Evolutionary conservation across 2,888 invertebrate species (phyloP).

Genomic region (Oeneis ivallda): DNA sequence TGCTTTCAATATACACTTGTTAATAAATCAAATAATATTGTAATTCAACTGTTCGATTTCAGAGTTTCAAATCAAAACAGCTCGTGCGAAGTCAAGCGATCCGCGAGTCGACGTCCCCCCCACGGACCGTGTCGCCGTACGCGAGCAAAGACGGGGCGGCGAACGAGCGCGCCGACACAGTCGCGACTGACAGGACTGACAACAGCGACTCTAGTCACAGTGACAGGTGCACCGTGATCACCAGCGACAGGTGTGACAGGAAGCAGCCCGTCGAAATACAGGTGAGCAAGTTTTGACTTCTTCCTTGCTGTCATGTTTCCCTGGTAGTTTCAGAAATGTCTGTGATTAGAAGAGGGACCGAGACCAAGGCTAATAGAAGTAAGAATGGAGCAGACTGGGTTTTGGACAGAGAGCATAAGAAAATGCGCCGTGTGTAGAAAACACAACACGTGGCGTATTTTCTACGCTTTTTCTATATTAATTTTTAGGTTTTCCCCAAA

Average conservation of each 20-base stretch:
- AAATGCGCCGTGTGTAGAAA: too few species aligned
- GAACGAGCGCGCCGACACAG: conserved; percentile 12
- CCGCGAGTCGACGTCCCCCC: conserved; percentile 89
- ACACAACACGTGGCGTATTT: too few species aligned
- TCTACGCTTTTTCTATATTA: too few species aligned
- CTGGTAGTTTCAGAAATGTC: too few species aligned
- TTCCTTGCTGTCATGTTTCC: too few species aligned
- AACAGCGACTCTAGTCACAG: conserved; percentile 65
- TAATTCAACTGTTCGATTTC: conserved; percentile 35
- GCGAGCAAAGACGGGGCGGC: conserved; percentile 28
- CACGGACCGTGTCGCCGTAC: conserved; percentile 78
- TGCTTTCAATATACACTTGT: too few species aligned
- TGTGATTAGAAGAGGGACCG: too few species aligned
- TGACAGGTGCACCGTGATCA: conserved; percentile 46
- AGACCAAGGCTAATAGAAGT: too few species aligned
- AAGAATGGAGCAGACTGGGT: too few species aligned
- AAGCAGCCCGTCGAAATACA: conserved; percentile 73
- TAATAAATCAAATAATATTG: too few species aligned
- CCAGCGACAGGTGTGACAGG: conserved; percentile 55
- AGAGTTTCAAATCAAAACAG: conserved; percentile 88
- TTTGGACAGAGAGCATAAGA: too few species aligned
- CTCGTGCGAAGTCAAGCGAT: conserved; percentile 95
- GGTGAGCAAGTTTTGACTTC: conserved; percentile 46
- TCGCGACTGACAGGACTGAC: conserved; percentile 27
- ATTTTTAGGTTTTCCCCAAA: too few species aligned